Evolutionary conservation across 2,797 vertebrate species (phyloP).

Genomic region (Sarcophilus harrisii): DNA sequence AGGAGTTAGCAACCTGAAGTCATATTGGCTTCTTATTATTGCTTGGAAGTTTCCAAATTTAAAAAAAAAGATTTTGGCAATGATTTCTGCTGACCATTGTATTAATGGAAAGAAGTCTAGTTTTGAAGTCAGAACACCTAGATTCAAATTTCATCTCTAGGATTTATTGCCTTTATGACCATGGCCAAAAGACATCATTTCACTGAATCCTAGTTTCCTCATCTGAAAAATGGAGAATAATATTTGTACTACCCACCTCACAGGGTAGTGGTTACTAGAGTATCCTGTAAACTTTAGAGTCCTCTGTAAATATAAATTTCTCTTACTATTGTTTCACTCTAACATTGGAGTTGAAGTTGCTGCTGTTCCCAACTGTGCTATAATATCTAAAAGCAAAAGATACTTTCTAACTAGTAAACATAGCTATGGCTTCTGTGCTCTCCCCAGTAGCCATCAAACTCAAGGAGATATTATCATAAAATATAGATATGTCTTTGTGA

Average conservation of each 20-base stretch:
- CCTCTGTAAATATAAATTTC: background rate
- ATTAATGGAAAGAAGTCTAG: background rate
- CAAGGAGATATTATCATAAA: background rate
- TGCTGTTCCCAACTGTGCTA: background rate
- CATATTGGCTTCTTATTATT: background rate
- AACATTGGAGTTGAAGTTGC: background rate
- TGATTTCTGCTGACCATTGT: background rate
- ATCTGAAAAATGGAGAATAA: background rate
- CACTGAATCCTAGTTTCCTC: background rate
- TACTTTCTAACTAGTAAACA: background rate
- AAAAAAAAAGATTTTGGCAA: background rate
- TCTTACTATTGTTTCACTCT: background rate
- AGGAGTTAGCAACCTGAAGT: background rate
- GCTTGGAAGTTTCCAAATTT: background rate
- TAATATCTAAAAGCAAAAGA: background rate
- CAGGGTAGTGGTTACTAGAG: background rate
- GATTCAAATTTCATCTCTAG: background rate
- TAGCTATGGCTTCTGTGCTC: background rate
- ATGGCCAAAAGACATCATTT: background rate
- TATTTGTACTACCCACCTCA: background rate
- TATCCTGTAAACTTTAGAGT: background rate
- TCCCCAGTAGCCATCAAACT: background rate
- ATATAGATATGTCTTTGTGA: background rate
- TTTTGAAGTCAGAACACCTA: background rate
- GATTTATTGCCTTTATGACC: background rate